Evolutionary conservation across 2,113 vertebrate genomes (phyloP).

Genomic region (Tragelaphus buxtoni): DNA sequence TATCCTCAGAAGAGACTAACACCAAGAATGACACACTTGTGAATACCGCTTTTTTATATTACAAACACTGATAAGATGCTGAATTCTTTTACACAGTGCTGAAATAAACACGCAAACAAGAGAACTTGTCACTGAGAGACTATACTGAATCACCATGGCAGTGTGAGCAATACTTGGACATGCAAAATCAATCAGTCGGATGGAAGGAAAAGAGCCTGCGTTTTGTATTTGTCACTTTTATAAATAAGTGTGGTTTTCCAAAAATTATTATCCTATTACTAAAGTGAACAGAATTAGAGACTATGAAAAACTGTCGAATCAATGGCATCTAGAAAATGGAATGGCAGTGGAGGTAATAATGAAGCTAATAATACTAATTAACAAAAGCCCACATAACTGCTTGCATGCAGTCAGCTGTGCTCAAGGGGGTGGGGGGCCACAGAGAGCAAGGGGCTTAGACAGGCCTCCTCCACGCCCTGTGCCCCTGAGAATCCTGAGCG

Average conservation of each 20-base stretch:
- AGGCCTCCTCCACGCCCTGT: background rate
- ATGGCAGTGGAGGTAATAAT: background rate
- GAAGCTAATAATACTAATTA: background rate
- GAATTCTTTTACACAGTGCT: background rate
- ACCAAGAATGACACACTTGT: background rate
- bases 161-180: background rate
- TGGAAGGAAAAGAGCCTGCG: background rate
- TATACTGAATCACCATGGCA: background rate
- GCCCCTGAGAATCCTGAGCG: background rate
- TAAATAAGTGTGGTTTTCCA: background rate
- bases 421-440: background rate
- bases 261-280: background rate
- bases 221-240: slow-evolving; percentile 2
- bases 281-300: slow-evolving; percentile 12
- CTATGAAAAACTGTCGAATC: background rate
- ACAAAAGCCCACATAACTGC: background rate
- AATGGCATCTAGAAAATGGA: background rate
- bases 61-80: background rate
- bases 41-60: background rate
- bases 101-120: background rate
- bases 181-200: background rate
- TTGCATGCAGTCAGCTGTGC: background rate
- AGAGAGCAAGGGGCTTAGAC: background rate
- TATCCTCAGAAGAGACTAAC: background rate
- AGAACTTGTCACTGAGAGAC: background rate